Evolutionary conservation across 2,113 vertebrate species (phyloP), one percentile per base, ranked within the genome.

Genomic region (Ahaetulla prasina): DNA sequence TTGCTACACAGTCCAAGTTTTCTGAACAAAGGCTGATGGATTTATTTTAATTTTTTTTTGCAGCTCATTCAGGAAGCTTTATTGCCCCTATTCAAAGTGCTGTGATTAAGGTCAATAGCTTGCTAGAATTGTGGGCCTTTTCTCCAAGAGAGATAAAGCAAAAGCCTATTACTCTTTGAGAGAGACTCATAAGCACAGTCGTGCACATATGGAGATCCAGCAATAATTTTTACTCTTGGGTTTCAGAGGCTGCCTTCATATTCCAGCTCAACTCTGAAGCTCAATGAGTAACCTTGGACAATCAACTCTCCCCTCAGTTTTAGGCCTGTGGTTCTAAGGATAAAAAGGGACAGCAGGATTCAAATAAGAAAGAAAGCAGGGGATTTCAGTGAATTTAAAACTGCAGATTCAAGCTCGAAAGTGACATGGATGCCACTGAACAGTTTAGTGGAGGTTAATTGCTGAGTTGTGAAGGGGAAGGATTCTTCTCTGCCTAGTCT

Each of bases 41-140:
- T 89, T 92, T 92, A 92, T 92, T 80, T n/a, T n/a, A n/a, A n/a
- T n/a, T n/a, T n/a, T n/a, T 60, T 89, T 89, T n/a, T 89, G 53
- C 74, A 60, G n/a, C 88, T 92, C 74, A 54, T 92, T 80, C 88
- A 60, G 88, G 92, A 92, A 92, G 88, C n/a, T 85, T 85, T 89
- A 89, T 92, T 89, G 89, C 60, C 88, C 88, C 57, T 80, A 54
- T 89, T 89, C 88, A 85, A 55, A 89, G 88, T 50, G 53, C 57
- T 89, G 74, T 85, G 92, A 89, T 92, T 92, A 92, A 92, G 92
- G 92, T 92, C 92, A 85, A 53, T 85, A 23, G 52, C 23, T 39
- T 47, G 91, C 84, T n/a, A n/a, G 52, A 68, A 55, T 25, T 27
- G 53, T 10, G 39, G 74, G 54, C 23, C 53, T 55, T 85, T 43